phyloP scores from a whole-genome alignment of 1,140 invertebrate species.

The Drosophila sp. region DNA sequence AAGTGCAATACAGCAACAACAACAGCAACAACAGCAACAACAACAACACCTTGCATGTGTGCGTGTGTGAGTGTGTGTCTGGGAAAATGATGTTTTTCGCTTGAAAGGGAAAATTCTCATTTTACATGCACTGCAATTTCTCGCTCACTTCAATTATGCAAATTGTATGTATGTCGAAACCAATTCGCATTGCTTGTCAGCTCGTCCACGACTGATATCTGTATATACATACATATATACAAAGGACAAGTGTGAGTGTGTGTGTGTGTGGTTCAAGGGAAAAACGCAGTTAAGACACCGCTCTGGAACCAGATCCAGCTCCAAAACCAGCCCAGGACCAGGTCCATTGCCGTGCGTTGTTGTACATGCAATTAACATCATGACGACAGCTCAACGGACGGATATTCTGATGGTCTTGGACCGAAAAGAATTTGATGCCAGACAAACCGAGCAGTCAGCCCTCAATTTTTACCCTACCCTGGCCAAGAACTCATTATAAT shows the following conservation, averaged over 20 bases:
- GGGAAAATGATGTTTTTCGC: conserved; percentile 63
- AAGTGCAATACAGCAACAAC: conserved; percentile 25
- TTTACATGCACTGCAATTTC: conserved; percentile 77
- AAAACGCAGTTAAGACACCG: conserved; percentile 40
- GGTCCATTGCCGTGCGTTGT: conserved; percentile 18
- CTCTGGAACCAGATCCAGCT: conserved; percentile 2
- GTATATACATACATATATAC: not conserved
- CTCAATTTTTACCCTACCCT: conserved; percentile 3
- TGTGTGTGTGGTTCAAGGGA: conserved; percentile 36
- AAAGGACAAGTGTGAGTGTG: conserved; percentile 6
- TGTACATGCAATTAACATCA: conserved; percentile 75
- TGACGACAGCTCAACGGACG: conserved; percentile 49
- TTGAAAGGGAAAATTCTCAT: conserved; percentile 71
- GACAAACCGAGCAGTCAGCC: conserved; percentile 21
- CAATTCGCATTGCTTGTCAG: conserved; percentile 67
- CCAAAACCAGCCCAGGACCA: not conserved
- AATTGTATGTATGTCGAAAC: conserved; percentile 78
- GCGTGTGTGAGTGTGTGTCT: conserved; percentile 16
- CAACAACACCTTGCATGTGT: conserved; percentile 38
- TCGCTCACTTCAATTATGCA: conserved; percentile 79
- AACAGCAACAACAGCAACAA: conserved; percentile 26
- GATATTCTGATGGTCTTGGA: conserved; percentile 36
- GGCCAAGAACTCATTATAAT: conserved; percentile 70
- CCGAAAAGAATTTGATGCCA: conserved; percentile 31
- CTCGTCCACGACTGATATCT: conserved; percentile 28